Evolutionary conservation across 2,113 vertebrate genomes (phyloP).

Genomic region (Aegotheles bennettii): DNA sequence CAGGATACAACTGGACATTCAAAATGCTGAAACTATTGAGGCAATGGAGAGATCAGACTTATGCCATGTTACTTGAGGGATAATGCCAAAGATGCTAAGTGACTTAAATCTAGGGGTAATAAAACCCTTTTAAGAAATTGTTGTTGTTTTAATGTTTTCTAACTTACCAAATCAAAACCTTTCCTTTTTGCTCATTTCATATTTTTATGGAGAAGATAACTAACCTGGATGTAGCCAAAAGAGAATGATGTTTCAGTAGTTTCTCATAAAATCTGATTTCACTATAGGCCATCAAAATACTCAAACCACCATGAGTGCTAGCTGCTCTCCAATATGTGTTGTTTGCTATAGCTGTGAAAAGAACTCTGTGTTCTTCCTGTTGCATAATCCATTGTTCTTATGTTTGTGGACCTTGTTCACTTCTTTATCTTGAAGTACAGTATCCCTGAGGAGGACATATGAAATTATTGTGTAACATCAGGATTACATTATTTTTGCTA

Average conservation of each 20-base stretch:
- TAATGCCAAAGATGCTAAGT: not conserved
- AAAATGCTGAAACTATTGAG: not conserved
- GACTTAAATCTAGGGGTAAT: not conserved
- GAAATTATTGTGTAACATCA: not conserved
- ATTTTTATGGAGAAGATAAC: not conserved
- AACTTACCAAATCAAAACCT: not conserved
- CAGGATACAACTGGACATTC: not conserved
- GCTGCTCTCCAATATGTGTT: not conserved
- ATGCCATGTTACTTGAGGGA: not conserved
- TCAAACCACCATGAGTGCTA: too few relatives aligned
- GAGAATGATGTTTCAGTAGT: not conserved
- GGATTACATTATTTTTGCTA: not conserved
- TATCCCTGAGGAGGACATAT: not conserved
- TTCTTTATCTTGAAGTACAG: not conserved
- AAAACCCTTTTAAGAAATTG: not conserved
- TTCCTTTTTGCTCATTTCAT: not conserved
- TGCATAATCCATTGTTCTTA: not conserved
- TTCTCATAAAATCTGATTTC: not conserved
- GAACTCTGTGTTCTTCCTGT: not conserved
- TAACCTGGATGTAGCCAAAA: not conserved
- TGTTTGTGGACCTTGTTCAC: not conserved
- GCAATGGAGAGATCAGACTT: not conserved
- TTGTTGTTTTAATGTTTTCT: not conserved
- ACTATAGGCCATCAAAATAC: not conserved
- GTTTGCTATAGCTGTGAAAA: not conserved